A percentile compares a stretch with the other conserved stretches of the same genome.
Conservation (phyloP, 2,797 vertebrate species). For the Peromyscus attwateri region DNA sequence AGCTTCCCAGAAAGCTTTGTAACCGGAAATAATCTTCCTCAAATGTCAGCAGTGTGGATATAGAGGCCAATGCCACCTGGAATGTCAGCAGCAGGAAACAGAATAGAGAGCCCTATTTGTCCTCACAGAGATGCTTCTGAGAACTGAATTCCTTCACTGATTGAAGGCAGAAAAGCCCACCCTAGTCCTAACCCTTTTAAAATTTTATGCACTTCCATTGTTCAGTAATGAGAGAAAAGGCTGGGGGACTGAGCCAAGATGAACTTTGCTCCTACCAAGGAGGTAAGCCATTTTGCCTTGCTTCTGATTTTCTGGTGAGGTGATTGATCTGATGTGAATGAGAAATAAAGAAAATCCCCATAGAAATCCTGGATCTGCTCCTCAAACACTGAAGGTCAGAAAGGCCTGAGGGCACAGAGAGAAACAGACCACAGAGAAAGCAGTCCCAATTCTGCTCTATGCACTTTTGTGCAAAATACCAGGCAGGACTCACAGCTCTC, state of each 20-base stretch:
- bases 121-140: not conserved
- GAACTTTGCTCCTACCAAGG: conserved; percentile 70
- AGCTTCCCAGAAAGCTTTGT: not conserved
- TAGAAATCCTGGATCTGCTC: not conserved
- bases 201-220: not conserved
- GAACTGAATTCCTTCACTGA: not conserved
- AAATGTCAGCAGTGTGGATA: not conserved
- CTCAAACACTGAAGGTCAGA: not conserved
- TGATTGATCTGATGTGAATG: conserved; percentile 48
- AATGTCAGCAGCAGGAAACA: not conserved
- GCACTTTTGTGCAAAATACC: conserved; percentile 41
- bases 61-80: not conserved
- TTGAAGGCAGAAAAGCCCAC: not conserved
- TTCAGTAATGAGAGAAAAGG: not conserved
- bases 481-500: not conserved
- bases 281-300: conserved; percentile 29
- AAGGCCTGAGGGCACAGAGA: not conserved
- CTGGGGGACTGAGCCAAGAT: not conserved
- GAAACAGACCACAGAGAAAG: not conserved
- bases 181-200: not conserved
- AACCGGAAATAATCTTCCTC: not conserved
- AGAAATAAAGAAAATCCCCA: conserved; percentile 19
- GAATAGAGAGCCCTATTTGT: not conserved
- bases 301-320: conserved; percentile 44
- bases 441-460: not conserved